Base-by-base conservation (phyloP, 2,113 vertebrate species). In the Regulus satrapa region DNA sequence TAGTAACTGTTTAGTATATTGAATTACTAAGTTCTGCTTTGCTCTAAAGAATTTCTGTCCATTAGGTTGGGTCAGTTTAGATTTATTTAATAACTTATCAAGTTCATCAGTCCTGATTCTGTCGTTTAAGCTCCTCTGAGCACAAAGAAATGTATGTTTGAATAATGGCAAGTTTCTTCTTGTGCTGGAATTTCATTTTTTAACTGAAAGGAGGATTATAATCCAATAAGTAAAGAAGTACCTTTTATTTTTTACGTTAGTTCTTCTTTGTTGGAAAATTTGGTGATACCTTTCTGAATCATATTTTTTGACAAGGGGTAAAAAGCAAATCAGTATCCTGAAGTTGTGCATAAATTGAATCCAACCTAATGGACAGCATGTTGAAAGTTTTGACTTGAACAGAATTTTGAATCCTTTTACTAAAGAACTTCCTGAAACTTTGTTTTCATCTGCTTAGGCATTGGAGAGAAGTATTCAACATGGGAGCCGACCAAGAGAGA, bases 401-500 rank as follows among this genome's bases (percentile, higher is more conserved):
- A 31, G 59, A 36, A 31, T 40, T 87, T 84, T 45, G 23, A 62
- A 67, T 86, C 55, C 23, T 72, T 55, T 54, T 69, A 72, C 56
- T 86, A 94, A 86, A 94, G 23, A 85, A 20, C 55, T 52, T 63
- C 69, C 80, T 97, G 62, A 96, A 97, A 96, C 88, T 96, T 81
- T 96, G 69, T 94, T 95, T 82, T 89, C 62, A 0, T 89, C 87
- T 88, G 38, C 85, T 84, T 96, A 99, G 99, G 99, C 69, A 98
- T 99, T 77, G 99, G 99, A 78, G 99, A 99, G 98, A 99, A 99
- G 97, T 99, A 99, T 98, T 99, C 99, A 56, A 99, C 99, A 18
- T 99, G 99, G 99, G 99, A 99, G 97, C 99, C 99, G 23, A 99
- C 99, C 92, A 99, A 99, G 95, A 97, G 99, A 86, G 99, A 99